Conservation (phyloP, 2,888 invertebrate species). For the Cataglyphis altisquamis region DNA sequence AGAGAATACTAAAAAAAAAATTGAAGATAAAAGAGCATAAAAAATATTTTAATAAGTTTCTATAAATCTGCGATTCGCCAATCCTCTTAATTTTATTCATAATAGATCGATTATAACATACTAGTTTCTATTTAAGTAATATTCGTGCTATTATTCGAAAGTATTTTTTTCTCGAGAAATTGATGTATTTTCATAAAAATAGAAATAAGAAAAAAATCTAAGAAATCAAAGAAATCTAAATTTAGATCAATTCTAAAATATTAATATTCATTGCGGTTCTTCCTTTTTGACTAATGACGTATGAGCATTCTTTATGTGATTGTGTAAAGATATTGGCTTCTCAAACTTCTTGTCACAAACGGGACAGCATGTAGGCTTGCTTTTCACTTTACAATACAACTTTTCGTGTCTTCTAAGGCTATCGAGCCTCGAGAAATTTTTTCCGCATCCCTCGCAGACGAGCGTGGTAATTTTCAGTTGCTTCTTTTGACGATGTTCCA, state of each 20-base stretch:
- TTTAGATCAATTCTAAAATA: background rate
- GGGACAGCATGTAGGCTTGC: slow-evolving; percentile 55
- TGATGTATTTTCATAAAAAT: background rate
- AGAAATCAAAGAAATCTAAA: background rate
- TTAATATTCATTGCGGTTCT: background rate
- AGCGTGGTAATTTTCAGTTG: slow-evolving; percentile 56
- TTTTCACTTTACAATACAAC: slow-evolving; percentile 78
- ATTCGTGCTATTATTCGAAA: background rate
- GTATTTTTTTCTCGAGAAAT: background rate
- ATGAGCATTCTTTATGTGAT: slow-evolving; percentile 67
- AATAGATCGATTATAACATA: background rate
- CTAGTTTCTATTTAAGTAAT: background rate
- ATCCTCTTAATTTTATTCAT: background rate
- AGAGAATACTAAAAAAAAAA: background rate
- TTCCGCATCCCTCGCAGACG: slow-evolving; percentile 76
- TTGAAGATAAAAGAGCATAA: background rate
- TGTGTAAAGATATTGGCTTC: slow-evolving; percentile 55
- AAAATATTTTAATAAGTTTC: background rate
- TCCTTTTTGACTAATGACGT: slow-evolving; percentile 25
- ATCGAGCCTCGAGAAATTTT: slow-evolving; percentile 79
- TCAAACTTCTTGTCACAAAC: slow-evolving; percentile 66
- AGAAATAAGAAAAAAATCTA: background rate
- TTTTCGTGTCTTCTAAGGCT: slow-evolving; percentile 81
- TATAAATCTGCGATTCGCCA: background rate
- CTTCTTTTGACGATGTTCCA: slow-evolving; percentile 58